These are phyloP conservation scores for Adineta ricciae DNA, from an alignment of 2,888 invertebrate species.

Conservation along the genomic window DNA sequence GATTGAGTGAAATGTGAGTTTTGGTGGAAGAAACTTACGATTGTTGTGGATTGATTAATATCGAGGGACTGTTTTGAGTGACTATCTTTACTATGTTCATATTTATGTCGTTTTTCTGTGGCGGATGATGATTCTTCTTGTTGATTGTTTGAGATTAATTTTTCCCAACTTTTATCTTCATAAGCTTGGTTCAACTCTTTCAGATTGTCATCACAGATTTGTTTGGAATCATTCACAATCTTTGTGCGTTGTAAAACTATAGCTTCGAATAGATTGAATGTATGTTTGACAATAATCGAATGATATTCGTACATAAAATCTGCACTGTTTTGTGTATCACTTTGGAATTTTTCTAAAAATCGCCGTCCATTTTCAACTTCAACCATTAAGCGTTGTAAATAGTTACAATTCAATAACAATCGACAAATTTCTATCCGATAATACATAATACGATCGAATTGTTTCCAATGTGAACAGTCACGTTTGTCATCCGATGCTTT, in stretches of 20 bases:
- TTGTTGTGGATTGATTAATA: background rate
- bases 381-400: conserved; percentile 8
- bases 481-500: background rate
- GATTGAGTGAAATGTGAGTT: background rate
- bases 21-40: background rate
- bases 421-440: background rate
- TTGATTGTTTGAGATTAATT: background rate
- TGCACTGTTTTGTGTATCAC: background rate
- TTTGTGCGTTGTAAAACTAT: background rate
- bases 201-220: background rate
- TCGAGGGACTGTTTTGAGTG: background rate
- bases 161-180: background rate
- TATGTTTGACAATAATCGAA: background rate
- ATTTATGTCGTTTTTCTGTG: background rate
- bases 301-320: background rate
- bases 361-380: background rate
- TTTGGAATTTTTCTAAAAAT: background rate
- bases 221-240: background rate
- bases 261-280: background rate
- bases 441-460: conserved; percentile 1
- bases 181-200: background rate
- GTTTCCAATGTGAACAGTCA: background rate
- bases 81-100: background rate
- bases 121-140: background rate
- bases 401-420: background rate